Conservation (phyloP, 1,140 invertebrate species). For the Aporrectodea caliginosa region DNA sequence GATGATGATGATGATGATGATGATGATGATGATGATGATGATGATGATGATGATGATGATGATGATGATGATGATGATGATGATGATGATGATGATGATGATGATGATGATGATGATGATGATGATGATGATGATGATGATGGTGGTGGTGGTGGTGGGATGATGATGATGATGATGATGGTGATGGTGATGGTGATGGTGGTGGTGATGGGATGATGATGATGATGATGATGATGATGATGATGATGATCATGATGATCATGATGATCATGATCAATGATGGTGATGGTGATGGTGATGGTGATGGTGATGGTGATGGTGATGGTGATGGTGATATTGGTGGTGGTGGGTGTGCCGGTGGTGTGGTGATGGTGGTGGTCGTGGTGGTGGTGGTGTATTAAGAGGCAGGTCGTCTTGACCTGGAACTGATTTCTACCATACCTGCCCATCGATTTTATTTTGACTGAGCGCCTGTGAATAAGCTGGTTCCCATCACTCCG, state of each 20-base stretch:
- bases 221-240: background rate
- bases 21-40: background rate
- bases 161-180: slow-evolving; percentile 21
- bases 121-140: slow-evolving; percentile 22
- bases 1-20: no score
- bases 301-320: background rate
- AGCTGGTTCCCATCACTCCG: no score
- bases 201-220: background rate
- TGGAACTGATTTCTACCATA: no score
- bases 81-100: slow-evolving; percentile 29
- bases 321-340: background rate
- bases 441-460: no score
- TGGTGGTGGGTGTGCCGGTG: background rate
- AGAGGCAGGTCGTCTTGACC: background rate
- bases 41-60: slow-evolving; percentile 22
- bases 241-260: background rate
- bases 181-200: slow-evolving; percentile 4
- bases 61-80: slow-evolving; percentile 32
- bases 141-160: no score
- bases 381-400: background rate
- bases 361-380: background rate
- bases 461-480: no score
- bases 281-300: background rate
- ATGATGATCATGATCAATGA: slow-evolving; percentile 13
- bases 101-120: slow-evolving; percentile 27